Evolutionary conservation across 2,797 vertebrate genomes (phyloP).

Genomic region (Passerculus sandwichensis): DNA sequence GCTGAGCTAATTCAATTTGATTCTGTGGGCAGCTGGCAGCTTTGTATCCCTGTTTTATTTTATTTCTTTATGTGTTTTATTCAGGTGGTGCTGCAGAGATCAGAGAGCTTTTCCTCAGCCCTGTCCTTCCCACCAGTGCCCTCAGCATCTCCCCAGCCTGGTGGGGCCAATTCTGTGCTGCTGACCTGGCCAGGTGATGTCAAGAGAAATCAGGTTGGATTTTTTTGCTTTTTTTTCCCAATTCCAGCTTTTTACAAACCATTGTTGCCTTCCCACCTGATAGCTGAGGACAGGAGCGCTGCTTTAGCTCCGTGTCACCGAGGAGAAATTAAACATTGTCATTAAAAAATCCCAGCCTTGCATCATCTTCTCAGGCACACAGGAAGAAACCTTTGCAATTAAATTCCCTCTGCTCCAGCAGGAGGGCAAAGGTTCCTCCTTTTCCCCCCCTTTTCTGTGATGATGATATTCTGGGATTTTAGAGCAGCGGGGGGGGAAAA

Average conservation of each 20-base stretch:
- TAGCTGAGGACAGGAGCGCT: not conserved
- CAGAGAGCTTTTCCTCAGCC: no score
- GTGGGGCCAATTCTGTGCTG: fast-evolving
- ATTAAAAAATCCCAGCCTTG: not conserved
- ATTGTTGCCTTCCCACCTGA: not conserved
- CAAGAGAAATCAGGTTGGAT: not conserved
- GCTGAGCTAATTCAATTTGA: not conserved
- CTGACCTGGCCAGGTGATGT: not conserved
- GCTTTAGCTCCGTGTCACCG: not conserved
- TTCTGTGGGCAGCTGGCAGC: not conserved
- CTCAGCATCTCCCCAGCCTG: not conserved
- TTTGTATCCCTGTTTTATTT: not conserved
- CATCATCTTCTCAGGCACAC: not conserved
- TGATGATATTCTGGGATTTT: not conserved
- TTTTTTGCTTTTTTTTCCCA: not conserved
- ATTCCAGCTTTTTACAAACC: not conserved
- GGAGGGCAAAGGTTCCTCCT: not conserved
- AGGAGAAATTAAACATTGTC: not conserved
- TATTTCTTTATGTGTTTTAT: not conserved
- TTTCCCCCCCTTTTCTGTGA: fast-evolving
- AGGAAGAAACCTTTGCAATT: constrained; percentile 29
- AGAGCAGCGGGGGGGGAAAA: not conserved
- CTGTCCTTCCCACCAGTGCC: not conserved
- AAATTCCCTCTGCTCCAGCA: not conserved
- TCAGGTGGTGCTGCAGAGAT: not conserved